These are phyloP conservation scores for Eucidaris tribuloides DNA, from an alignment of 35 echinoderm and acorn worm species.

Conservation along the genomic window DNA sequence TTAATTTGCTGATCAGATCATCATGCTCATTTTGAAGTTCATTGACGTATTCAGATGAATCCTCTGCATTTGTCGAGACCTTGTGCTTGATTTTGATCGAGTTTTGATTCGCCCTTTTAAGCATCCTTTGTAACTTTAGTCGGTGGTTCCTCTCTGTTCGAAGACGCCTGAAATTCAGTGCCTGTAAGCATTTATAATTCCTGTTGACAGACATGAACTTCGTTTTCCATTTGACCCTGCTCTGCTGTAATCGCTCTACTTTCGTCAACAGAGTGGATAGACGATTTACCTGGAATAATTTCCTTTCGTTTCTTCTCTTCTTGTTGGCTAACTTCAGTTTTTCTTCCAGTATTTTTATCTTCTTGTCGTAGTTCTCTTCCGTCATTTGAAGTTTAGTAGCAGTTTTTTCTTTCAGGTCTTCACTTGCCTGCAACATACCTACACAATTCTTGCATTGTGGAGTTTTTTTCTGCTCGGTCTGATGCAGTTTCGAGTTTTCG, in stretches of 20 bases:
- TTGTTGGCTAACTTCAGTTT: neutral
- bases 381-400: neutral
- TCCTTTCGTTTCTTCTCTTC: neutral
- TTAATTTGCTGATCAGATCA: neutral
- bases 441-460: neutral
- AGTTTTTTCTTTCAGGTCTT: neutral
- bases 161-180: neutral
- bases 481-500: neutral
- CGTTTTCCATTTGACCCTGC: neutral
- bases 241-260: neutral
- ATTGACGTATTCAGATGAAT: neutral
- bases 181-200: neutral
- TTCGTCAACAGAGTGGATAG: neutral
- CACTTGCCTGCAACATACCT: neutral
- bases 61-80: neutral
- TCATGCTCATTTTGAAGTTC: neutral
- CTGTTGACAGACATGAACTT: neutral
- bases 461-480: neutral
- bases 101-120: neutral
- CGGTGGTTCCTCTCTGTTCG: neutral
- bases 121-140: neutral
- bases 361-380: neutral
- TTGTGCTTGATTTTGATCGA: neutral
- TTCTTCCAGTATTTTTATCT: neutral
- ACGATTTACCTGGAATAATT: neutral